Evolutionary conservation across 2,113 vertebrate species (phyloP), one percentile per base, ranked within the genome.

Genomic region (Platichthys stellatus): DNA sequence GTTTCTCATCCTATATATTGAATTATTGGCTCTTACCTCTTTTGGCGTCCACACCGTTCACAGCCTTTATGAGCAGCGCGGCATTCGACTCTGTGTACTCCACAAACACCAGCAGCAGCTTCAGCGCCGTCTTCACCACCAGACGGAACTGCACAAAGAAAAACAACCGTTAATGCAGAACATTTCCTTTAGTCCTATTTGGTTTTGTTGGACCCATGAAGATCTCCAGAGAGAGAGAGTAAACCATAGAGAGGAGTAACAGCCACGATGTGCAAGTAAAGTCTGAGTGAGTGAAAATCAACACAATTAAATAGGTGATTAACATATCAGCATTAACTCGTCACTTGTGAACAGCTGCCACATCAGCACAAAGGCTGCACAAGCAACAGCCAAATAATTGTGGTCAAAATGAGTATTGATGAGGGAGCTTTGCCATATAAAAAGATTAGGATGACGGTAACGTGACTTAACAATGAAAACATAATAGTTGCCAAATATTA

Each of bases 91-190:
- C 98, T 0, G 96, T 96, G 80, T 99, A 99, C 83, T 99, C 98
- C 92, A 98, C 98, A 83, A 99, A 99, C 86, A 99, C 97, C 65
- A 99, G 94, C 80, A 99, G 94, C 78, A 99, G 94, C 89, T 99
- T 99, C 83, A 99, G 92, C 0, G 98, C 95, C 0, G 97, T 99
- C 91, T 99, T 99, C 86, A 99, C 97, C 86, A 99, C 98, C 82
- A 99, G 90, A 56, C 97, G 97, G 89, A 99, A 99, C 98, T 99
- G 78, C 58, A 82, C 23, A 67, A 67, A 59, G 24, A 62, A 4
- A 68, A 63, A 69, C 66, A 40, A 66, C 3, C 63, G 51, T 72
- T 60, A 1, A 76, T n/a, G 68, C 15, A 59, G 10, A 72, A 56
- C 24, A 13, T 11, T 7, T 2, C 2, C 5, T 35, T 7, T 6